These are phyloP conservation scores for Astropecten irregularis DNA, from an alignment of 53 echinoderm and acorn worm genomes.

Conservation along the genomic window DNA sequence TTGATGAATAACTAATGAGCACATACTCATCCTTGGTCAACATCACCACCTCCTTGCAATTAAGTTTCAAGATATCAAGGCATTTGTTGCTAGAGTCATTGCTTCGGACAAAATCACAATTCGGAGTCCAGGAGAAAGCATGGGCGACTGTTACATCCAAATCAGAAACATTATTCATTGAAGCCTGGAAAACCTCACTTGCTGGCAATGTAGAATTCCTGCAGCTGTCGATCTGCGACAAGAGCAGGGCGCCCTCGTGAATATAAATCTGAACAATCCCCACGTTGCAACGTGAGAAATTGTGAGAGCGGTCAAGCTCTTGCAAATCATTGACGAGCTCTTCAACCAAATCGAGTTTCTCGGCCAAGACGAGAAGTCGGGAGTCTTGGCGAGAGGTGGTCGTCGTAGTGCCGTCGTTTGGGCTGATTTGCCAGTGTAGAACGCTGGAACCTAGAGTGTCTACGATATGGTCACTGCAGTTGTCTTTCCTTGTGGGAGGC, in stretches of 20 bases:
- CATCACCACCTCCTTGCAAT: neutral
- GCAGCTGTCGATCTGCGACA: neutral
- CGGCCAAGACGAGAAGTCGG: neutral
- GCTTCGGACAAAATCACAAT: too few species aligned
- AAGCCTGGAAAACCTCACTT: neutral
- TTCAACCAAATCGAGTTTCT: neutral
- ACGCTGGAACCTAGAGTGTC: neutral
- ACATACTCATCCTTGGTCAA: neutral
- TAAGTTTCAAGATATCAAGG: neutral
- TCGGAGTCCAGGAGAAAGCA: neutral
- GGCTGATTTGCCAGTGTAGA: neutral
- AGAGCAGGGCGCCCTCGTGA: neutral
- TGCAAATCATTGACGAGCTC: neutral
- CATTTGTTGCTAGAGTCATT: neutral
- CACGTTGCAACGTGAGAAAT: neutral
- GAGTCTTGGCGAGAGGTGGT: neutral
- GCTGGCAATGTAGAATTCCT: neutral
- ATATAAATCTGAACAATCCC: neutral
- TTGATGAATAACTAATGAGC: too few species aligned
- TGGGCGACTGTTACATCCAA: neutral
- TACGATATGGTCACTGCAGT: neutral
- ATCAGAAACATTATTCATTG: neutral
- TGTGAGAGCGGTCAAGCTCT: neutral
- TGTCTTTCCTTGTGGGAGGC: too few species aligned
- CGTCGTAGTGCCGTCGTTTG: neutral